A percentile compares a stretch with the other conserved stretches of the same genome.
phyloP scores from a whole-genome alignment of 2,797 vertebrate species.

The Alfaro cultratus region DNA sequence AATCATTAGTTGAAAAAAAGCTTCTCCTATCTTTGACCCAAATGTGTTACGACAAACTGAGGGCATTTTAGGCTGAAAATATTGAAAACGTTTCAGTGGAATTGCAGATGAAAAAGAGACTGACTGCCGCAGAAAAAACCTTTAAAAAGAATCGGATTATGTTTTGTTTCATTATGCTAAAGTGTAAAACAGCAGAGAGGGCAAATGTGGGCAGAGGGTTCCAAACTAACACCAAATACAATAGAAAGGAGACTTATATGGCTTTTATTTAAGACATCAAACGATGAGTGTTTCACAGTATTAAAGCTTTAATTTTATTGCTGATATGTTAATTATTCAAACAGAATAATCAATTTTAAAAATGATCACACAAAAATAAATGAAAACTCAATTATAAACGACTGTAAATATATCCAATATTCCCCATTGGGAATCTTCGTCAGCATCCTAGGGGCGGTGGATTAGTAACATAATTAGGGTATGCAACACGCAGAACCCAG shows the following conservation, averaged over 20 bases:
- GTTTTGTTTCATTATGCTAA: slow-evolving; percentile 59
- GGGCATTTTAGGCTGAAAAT: slow-evolving; percentile 23
- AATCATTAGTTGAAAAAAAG: neutral
- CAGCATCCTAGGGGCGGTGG: slow-evolving; percentile 25
- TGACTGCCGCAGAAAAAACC: slow-evolving; percentile 46
- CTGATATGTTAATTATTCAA: slow-evolving; percentile 41
- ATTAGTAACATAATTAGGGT: slow-evolving; percentile 45
- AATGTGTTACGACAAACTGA: slow-evolving; percentile 17
- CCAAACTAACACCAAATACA: slow-evolving; percentile 26
- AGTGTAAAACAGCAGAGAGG: slow-evolving; percentile 44
- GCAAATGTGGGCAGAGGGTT: slow-evolving; percentile 6
- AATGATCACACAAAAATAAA: slow-evolving; percentile 14
- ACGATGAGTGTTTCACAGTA: slow-evolving; percentile 43
- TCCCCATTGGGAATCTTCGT: slow-evolving; percentile 36
- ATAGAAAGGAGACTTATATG: slow-evolving; percentile 36
- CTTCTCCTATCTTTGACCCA: neutral
- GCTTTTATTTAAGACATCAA: slow-evolving; percentile 44
- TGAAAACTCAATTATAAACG: slow-evolving; percentile 23
- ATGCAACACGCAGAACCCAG: slow-evolving; percentile 19
- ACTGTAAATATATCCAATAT: slow-evolving; percentile 39
- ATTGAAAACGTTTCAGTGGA: slow-evolving; percentile 32
- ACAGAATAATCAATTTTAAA: slow-evolving; percentile 24
- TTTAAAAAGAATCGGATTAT: slow-evolving; percentile 38
- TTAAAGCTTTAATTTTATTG: slow-evolving; percentile 34
- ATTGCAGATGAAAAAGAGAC: slow-evolving; percentile 46